Evolutionary conservation across 1,140 invertebrate genomes (phyloP), one percentile per base, ranked within the genome.

Genomic region (Littorina saxatilis): DNA sequence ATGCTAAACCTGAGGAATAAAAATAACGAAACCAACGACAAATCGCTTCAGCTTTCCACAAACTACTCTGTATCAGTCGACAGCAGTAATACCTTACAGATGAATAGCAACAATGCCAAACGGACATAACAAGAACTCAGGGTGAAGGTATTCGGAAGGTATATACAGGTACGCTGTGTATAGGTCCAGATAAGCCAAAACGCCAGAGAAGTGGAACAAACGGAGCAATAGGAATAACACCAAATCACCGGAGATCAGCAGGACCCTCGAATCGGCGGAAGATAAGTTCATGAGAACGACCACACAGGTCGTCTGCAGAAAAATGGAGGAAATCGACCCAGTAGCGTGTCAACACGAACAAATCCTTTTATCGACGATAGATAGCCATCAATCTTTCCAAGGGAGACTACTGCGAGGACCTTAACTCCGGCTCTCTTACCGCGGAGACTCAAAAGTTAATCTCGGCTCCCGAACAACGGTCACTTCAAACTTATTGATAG

Each of bases 341-440:
- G 61, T n/a, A 63, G 23, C 61, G 61, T 63, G 61, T 63, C 61
- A 63, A 63, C 61, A 63, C 61, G 61, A 63, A 32, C 61, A 27
- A 63, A 63, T 63, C 61, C 61, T 63, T 63, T 27, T 13, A 63
- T 27, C 27, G 27, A 63, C 61, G 29, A 63, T 32, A 63, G 61
- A 63, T 27, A 63, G 61, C 61, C 61, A 63, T 63, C 61, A 32
- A 63, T 63, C 61, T 63, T 29, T 29, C 27, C 5, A 5, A 11
- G 1, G 61, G 61, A 11, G 55, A 23, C 9, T 63, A 29, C 2
- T 29, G 9, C 61, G 29, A 32, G 61, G 61, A 3, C n/a, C n/a
- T 32, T 23, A 29, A 29, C 27, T 63, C 61, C 29, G 32, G 32
- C 61, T 63, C 61, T 29, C 5, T 63, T 27, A 15, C 61, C 29